Base-by-base conservation (phyloP, 1,140 invertebrate species). In the Camponotus vicinus region DNA sequence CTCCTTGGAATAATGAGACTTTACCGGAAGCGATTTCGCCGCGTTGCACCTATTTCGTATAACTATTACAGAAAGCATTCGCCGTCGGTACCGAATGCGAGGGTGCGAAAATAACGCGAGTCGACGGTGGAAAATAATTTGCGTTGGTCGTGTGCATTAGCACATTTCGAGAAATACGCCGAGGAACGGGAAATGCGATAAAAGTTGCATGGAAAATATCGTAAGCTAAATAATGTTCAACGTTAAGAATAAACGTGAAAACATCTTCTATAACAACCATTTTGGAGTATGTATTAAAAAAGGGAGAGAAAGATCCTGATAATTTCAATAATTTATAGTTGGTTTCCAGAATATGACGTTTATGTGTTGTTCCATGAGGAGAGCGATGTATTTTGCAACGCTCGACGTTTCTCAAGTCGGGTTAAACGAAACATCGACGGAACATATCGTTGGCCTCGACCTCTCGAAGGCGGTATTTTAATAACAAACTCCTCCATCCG, bases 381-480 rank as follows among this genome's bases (percentile, higher is more conserved):
- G 9, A 73, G 55, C 52, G 40, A 73, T 61, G 79, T 40, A 73
- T 73, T 73, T 83, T 63, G 55, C 37, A 73, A 18, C 21, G 0
- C 11, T 9, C 15, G 67, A 18, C n/a, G 52, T 21, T 45, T 1
- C n/a, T 34, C 69, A 40, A 61, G 59, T 11, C 45, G 42, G 13
- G 34, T 85, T 85, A 85, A 85, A 78, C 61, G 73, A 66, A 75
- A 85, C 59, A 66, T 77, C 34, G 82, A 78, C 55, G 69, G 55
- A 87, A 87, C 88, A 86, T 86, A 70, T 85, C 73, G 70, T 49
- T 42, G 64, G 69, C 55, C 42, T 45, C 34, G 45, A 59, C 69
- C 55, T 69, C 76, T 57, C 63, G 66, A 45, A 86, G 70, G 75
- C 84, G 80, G 88, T 89, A 90, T 90, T 90, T 90, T 90, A 90